Evolutionary conservation across 2,113 vertebrate genomes (phyloP).

Genomic region (Pituophis catenifer): DNA sequence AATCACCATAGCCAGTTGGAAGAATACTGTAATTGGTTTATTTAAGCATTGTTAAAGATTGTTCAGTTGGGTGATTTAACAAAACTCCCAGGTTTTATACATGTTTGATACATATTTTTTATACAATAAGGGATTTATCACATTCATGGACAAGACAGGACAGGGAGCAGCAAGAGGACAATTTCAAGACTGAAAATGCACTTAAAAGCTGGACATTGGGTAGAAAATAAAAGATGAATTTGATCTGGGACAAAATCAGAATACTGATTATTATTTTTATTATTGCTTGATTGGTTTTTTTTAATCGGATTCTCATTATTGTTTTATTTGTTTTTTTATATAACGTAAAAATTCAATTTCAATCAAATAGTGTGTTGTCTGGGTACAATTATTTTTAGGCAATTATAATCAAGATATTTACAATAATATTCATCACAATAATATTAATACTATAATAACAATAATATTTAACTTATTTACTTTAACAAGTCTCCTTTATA

Average conservation of each 20-base stretch:
- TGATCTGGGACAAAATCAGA: not conserved
- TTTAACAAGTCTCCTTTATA: too few relatives aligned
- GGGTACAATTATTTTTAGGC: too few relatives aligned
- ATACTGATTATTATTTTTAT: not conserved
- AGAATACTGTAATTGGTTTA: not conserved
- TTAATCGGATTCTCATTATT: too few relatives aligned
- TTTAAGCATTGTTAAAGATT: not conserved
- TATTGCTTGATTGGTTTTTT: not conserved
- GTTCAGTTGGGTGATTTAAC: not conserved
- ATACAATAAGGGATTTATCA: not conserved
- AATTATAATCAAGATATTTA: too few relatives aligned
- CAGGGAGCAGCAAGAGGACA: not conserved
- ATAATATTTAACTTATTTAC: too few relatives aligned
- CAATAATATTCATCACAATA: too few relatives aligned
- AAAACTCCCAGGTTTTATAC: not conserved
- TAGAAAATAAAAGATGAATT: not conserved
- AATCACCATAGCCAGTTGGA: not conserved
- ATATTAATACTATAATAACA: too few relatives aligned
- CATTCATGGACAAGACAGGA: not conserved
- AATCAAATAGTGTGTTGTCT: too few relatives aligned
- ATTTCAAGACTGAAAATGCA: not conserved
- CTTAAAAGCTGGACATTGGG: not conserved
- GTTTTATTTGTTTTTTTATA: too few relatives aligned
- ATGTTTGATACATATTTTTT: not conserved
- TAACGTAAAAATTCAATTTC: too few relatives aligned